Evolutionary conservation across 2,888 invertebrate species (phyloP).

Genomic region (Scotopteryx bipunctaria): DNA sequence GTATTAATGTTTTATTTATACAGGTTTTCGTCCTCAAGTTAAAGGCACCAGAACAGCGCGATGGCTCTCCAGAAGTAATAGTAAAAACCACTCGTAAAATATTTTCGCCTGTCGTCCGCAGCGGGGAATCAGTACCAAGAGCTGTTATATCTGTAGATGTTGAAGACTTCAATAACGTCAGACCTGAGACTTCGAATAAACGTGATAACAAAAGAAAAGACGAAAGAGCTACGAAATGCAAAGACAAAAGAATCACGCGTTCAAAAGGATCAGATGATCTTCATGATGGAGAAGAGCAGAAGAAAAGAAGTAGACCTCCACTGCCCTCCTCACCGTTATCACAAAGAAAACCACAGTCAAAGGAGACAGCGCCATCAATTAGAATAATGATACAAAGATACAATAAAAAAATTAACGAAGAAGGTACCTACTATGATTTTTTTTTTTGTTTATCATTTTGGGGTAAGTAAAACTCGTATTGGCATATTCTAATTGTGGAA

Average conservation of each 20-base stretch:
- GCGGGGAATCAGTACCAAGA: slow-evolving; percentile 79
- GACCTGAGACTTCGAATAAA: slow-evolving; percentile 46
- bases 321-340: slow-evolving; percentile 85
- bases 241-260: slow-evolving; percentile 49
- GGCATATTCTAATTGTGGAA: background rate
- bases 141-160: slow-evolving; percentile 76
- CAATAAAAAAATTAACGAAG: slow-evolving; percentile 85
- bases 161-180: slow-evolving; percentile 68
- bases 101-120: slow-evolving; percentile 87
- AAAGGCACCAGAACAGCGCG: slow-evolving; percentile 66
- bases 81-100: slow-evolving; percentile 92
- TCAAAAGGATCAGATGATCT: slow-evolving; percentile 67
- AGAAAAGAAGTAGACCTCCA: slow-evolving; percentile 75
- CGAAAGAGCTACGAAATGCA: slow-evolving; percentile 44
- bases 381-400: slow-evolving; percentile 88
- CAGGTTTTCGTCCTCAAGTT: slow-evolving; percentile 74
- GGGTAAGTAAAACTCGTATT: too few relatives aligned
- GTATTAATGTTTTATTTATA: slow-evolving; percentile 22
- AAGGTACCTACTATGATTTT: slow-evolving; percentile 69
- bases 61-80: slow-evolving; percentile 85
- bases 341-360: slow-evolving; percentile 77
- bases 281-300: slow-evolving; percentile 65
- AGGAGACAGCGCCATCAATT: slow-evolving; percentile 88
- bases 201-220: slow-evolving; percentile 37
- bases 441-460: too few relatives aligned